Evolutionary conservation across 1,140 invertebrate species (phyloP).

Genomic region (Parapsyche elsis): DNA sequence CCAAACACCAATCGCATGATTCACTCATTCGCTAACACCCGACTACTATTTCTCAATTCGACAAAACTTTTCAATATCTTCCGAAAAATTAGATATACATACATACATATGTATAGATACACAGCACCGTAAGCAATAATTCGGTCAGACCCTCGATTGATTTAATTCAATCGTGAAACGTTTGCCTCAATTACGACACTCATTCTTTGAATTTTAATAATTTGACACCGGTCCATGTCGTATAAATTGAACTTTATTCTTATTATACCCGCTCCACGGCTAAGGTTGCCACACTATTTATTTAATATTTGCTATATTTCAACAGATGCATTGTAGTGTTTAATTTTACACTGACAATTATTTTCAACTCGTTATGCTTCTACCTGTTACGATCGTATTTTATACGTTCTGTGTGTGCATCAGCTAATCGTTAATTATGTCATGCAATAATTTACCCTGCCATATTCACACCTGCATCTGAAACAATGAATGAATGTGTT

Average conservation of each 20-base stretch:
- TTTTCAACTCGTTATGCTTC: too few species aligned
- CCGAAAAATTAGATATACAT: not conserved
- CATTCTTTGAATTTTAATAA: not conserved
- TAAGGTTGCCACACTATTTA: too few species aligned
- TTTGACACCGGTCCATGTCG: not conserved
- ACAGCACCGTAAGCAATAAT: not conserved
- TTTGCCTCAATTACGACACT: not conserved
- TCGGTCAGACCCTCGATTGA: not conserved
- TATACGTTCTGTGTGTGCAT: too few species aligned
- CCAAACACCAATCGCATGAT: slow-evolving; percentile 45
- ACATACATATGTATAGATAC: not conserved
- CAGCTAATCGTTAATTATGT: too few species aligned
- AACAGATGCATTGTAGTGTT: too few species aligned
- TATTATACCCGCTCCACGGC: not conserved
- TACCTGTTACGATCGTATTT: too few species aligned
- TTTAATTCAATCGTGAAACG: not conserved
- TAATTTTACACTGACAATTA: too few species aligned
- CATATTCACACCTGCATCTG: too few species aligned
- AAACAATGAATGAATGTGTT: too few species aligned
- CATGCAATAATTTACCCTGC: too few species aligned
- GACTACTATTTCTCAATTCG: not conserved
- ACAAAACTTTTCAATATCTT: not conserved
- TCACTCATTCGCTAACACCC: not conserved
- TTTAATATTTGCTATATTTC: too few species aligned
- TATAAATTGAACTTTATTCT: not conserved